Evolutionary conservation across 2,113 vertebrate genomes (phyloP).

Genomic region (Phainopepla nitens): DNA sequence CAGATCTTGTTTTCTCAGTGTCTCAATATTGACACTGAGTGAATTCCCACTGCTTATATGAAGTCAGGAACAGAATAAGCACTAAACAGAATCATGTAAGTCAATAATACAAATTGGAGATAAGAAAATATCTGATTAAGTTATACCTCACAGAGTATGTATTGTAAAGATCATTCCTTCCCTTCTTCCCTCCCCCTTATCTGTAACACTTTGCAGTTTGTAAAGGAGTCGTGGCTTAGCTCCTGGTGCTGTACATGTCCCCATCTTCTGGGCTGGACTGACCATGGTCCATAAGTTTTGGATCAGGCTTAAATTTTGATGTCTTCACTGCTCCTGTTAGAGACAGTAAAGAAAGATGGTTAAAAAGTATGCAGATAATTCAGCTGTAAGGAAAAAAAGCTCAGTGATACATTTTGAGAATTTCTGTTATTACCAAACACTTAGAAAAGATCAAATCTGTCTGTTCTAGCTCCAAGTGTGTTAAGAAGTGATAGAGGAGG

Average conservation of each 20-base stretch:
- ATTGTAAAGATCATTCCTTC: conserved; percentile 33
- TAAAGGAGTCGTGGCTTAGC: conserved; percentile 56
- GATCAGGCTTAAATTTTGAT: conserved; percentile 72
- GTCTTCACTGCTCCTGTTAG: conserved; percentile 61
- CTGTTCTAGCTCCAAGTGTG: background rate
- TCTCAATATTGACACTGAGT: background rate
- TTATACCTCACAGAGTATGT: background rate
- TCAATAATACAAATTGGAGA: conserved; percentile 14
- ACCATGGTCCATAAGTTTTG: conserved; percentile 83
- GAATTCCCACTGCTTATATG: background rate
- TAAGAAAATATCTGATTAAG: conserved; percentile 30
- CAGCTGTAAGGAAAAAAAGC: background rate
- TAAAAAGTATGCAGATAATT: background rate
- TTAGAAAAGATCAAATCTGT: background rate
- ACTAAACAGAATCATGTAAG: background rate
- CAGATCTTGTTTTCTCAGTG: background rate
- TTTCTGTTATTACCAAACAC: background rate
- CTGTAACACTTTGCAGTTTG: background rate
- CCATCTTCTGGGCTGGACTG: conserved; percentile 85
- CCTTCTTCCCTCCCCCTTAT: conserved; percentile 41
- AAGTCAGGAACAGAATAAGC: background rate
- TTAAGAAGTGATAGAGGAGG: background rate
- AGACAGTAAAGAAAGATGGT: conserved; percentile 10
- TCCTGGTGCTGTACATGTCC: conserved; percentile 90
- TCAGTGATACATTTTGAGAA: background rate